A percentile compares a stretch with the other conserved stretches of the same genome.
Evolutionary conservation across 2,113 vertebrate genomes (phyloP).

Genomic region (Acrocephalus kingi): DNA sequence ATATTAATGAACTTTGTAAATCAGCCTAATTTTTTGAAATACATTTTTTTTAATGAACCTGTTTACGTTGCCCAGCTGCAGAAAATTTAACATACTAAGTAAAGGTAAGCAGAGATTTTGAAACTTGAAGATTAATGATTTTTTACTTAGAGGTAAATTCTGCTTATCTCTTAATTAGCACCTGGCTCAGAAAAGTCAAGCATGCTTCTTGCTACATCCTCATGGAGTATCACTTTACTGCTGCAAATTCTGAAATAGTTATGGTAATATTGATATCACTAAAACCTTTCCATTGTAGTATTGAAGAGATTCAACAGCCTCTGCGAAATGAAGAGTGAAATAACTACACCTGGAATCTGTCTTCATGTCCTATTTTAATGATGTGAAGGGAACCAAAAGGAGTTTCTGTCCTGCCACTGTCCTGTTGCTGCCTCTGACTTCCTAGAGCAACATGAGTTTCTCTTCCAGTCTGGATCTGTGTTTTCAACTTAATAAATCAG

Average conservation of each 20-base stretch:
- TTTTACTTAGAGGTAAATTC: neutral
- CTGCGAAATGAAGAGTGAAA: neutral
- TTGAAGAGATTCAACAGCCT: neutral
- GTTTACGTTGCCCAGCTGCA: neutral
- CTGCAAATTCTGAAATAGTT: neutral
- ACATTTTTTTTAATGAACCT: neutral
- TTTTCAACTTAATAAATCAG: neutral
- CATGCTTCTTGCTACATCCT: neutral
- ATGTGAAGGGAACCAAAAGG: neutral
- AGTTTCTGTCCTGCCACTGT: neutral
- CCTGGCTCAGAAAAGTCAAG: neutral
- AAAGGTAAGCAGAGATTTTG: neutral
- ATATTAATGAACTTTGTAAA: neutral
- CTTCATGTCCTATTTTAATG: neutral
- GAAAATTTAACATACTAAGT: neutral
- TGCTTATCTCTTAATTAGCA: neutral
- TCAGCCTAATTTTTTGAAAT: neutral
- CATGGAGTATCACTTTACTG: neutral
- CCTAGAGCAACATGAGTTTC: neutral
- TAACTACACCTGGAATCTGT: neutral
- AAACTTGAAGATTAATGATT: neutral
- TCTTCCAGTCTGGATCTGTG: neutral
- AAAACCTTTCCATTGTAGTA: neutral
- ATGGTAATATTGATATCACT: neutral
- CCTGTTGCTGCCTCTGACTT: neutral